Evolutionary conservation across 2,113 vertebrate species (phyloP).

Genomic region (Leiothrix lutea): DNA sequence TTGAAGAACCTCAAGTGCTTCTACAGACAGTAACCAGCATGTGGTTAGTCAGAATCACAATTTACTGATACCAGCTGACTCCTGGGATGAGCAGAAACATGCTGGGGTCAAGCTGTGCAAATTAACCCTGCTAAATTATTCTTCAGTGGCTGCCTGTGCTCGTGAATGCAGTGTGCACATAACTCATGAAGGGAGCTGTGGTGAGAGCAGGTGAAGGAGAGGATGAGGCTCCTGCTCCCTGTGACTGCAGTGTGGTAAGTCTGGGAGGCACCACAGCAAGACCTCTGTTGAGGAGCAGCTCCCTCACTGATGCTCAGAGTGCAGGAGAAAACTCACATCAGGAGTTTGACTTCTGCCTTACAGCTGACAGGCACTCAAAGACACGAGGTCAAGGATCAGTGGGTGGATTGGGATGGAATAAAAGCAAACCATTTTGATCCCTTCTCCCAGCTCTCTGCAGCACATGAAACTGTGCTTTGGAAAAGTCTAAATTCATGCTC

Average conservation of each 20-base stretch:
- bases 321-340: neutral
- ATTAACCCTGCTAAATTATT: neutral
- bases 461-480: neutral
- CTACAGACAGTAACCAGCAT: neutral
- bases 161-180: neutral
- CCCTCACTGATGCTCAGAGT: neutral
- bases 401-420: neutral
- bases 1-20: conserved; percentile 11
- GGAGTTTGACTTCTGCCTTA: neutral
- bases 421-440: neutral
- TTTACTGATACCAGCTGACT: conserved; percentile 35
- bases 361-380: neutral
- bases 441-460: neutral
- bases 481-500: neutral
- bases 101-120: conserved; percentile 15
- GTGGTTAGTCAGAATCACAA: conserved; percentile 10
- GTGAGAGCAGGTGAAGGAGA: neutral
- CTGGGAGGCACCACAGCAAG: neutral
- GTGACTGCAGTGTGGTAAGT: neutral
- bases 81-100: conserved; percentile 34
- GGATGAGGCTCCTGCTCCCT: neutral
- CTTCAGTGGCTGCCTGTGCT: neutral
- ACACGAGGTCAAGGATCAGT: neutral
- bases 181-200: neutral
- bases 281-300: neutral